These are phyloP conservation scores for Trachythela sp. DNA, from an alignment of 64 coral and sea anemone genomes.

Conservation along the genomic window DNA sequence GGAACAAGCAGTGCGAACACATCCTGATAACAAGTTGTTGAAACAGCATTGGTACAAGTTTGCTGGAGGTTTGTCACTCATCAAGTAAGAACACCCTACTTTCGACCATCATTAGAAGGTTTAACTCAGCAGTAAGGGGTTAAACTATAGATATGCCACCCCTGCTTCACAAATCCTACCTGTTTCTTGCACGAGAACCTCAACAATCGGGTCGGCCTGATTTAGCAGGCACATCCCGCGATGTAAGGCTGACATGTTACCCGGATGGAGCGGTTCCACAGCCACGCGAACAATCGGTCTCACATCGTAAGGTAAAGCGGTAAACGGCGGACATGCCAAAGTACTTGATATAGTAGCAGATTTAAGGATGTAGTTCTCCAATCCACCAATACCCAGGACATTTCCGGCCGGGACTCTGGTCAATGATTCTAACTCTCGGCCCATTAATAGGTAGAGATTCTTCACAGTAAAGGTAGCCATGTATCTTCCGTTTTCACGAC, in stretches of 20 bases:
- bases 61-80: too few relatives aligned
- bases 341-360: slow-evolving; percentile 94
- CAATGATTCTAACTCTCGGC: slow-evolving; percentile 75
- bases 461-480: slow-evolving; percentile 63
- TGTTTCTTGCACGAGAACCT: slow-evolving; percentile 84
- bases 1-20: too few relatives aligned
- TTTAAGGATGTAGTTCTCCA: slow-evolving; percentile 84
- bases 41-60: too few relatives aligned
- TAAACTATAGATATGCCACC: too few relatives aligned
- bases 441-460: slow-evolving; percentile 91
- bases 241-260: slow-evolving; percentile 72
- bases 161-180: too few relatives aligned
- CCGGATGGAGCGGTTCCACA: slow-evolving; percentile 75
- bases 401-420: slow-evolving; percentile 82
- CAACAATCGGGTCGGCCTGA: slow-evolving; percentile 95
- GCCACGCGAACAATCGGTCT: slow-evolving; percentile 89
- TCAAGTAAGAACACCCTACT: too few relatives aligned
- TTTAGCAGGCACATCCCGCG: slow-evolving; percentile 90
- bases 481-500: slow-evolving; percentile 27
- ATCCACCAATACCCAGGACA: slow-evolving; percentile 77
- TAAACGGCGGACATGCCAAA: slow-evolving; percentile 75
- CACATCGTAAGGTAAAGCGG: slow-evolving; percentile 72
- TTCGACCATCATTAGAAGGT: too few relatives aligned
- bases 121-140: too few relatives aligned
- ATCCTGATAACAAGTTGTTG: too few relatives aligned